Percentiles rank a stretch among this genome's conserved stretches.
Evolutionary conservation across 2,888 invertebrate species (phyloP).

Genomic region (Pristionchus exspectatus): DNA sequence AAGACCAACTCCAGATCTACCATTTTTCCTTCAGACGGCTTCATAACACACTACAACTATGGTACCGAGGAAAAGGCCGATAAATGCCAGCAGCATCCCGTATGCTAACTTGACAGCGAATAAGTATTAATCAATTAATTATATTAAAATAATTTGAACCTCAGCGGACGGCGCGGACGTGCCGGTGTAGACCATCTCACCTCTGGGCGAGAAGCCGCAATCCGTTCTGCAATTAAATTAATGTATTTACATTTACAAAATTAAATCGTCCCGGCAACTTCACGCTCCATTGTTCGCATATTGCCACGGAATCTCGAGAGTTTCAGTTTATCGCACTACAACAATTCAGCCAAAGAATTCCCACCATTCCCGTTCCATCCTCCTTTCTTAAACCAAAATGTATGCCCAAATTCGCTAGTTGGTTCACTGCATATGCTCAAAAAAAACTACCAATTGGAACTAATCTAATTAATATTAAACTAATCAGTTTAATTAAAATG

Average conservation of each 20-base stretch:
- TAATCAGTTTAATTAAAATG: background rate
- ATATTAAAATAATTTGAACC: background rate
- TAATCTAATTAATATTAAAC: background rate
- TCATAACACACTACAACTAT: background rate
- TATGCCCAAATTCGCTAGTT: too few relatives aligned
- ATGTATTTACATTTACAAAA: too few relatives aligned
- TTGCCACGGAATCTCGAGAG: too few relatives aligned
- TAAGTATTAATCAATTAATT: background rate
- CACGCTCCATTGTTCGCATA: too few relatives aligned
- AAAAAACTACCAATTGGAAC: background rate
- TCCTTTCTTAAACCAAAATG: too few relatives aligned
- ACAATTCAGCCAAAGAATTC: too few relatives aligned
- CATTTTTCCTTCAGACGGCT: background rate
- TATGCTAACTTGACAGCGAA: background rate
- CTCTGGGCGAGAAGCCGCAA: constrained; percentile 91
- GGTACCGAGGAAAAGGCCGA: background rate
- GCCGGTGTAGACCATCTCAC: constrained; percentile 91
- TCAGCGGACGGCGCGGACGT: constrained; percentile 85
- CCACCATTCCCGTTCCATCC: too few relatives aligned
- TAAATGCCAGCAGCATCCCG: background rate
- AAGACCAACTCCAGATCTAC: background rate
- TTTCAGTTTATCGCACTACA: too few relatives aligned
- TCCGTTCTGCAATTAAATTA: constrained; percentile 81
- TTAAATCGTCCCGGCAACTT: too few relatives aligned
- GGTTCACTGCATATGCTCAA: background rate